Percentiles rank a stretch among this genome's conserved stretches.
These are phyloP conservation scores for Euzophera pinguis DNA, from an alignment of 2,888 invertebrate genomes.

Conservation along the genomic window DNA sequence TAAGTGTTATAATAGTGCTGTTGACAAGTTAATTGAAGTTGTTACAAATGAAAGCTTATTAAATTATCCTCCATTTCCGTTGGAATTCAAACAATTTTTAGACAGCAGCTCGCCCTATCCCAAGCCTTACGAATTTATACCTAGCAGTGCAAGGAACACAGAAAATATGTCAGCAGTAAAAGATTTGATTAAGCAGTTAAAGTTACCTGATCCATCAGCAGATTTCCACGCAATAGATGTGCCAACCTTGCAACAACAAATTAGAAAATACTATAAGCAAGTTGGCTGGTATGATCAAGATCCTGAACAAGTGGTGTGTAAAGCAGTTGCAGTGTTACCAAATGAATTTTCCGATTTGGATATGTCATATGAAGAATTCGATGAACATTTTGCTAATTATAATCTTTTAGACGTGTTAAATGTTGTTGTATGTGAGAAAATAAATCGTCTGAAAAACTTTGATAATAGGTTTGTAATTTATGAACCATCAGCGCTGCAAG, in stretches of 20 bases:
- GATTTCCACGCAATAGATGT: slow-evolving; percentile 65
- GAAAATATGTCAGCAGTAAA: slow-evolving; percentile 73
- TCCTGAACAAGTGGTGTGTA: slow-evolving; percentile 69
- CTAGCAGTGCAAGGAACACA: slow-evolving; percentile 77
- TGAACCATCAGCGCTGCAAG: slow-evolving; percentile 70
- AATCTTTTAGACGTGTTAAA: slow-evolving; percentile 78
- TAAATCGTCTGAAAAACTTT: slow-evolving; percentile 65
- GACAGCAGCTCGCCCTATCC: slow-evolving; percentile 75
- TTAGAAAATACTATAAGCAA: slow-evolving; percentile 72
- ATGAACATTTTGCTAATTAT: slow-evolving; percentile 56
- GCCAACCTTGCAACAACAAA: slow-evolving; percentile 61
- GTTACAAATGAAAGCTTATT: slow-evolving; percentile 80
- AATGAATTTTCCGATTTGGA: slow-evolving; percentile 56
- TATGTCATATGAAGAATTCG: slow-evolving; percentile 56
- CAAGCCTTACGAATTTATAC: slow-evolving; percentile 84
- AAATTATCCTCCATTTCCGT: slow-evolving; percentile 82
- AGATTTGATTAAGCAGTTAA: slow-evolving; percentile 73
- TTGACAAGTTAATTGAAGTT: slow-evolving; percentile 81
- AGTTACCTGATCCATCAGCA: slow-evolving; percentile 70
- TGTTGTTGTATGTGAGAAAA: slow-evolving; percentile 76
- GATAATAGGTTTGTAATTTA: slow-evolving; percentile 78
- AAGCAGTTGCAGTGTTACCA: slow-evolving; percentile 65
- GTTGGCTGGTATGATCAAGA: slow-evolving; percentile 67
- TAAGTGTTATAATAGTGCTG: slow-evolving; percentile 83
- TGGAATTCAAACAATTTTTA: slow-evolving; percentile 80